Conservation (phyloP, 2,888 invertebrate species). For the Nomada fabriciana region DNA sequence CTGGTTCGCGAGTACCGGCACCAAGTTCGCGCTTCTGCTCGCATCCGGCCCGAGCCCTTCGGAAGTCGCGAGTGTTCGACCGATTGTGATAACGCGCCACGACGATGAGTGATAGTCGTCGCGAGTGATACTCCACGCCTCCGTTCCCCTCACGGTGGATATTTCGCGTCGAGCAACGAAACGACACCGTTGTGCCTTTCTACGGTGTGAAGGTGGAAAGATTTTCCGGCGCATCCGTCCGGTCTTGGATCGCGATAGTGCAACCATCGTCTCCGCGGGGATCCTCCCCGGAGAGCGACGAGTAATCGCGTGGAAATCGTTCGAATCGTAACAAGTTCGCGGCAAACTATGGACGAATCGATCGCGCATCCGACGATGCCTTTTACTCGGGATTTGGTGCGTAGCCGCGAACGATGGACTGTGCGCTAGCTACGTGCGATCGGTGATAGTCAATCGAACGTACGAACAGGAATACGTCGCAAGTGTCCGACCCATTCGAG, state of each 20-base stretch:
- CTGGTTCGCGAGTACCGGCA: not conserved
- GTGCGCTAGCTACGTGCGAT: slow-evolving; percentile 62
- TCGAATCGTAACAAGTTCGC: not conserved
- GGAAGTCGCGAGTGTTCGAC: slow-evolving; percentile 36
- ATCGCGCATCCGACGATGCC: slow-evolving; percentile 54
- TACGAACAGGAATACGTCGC: no score
- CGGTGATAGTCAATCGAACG: slow-evolving; percentile 50
- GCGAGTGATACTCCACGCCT: slow-evolving; percentile 24
- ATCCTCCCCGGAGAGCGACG: slow-evolving; percentile 35
- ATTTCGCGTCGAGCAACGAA: not conserved
- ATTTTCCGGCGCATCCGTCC: not conserved
- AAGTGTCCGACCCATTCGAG: no score
- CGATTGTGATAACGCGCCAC: not conserved
- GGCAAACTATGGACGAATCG: slow-evolving; percentile 58
- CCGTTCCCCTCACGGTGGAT: slow-evolving; percentile 25
- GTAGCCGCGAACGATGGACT: slow-evolving; percentile 69
- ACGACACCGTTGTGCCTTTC: slow-evolving; percentile 13
- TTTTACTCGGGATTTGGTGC: slow-evolving; percentile 57
- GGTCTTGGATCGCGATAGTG: not conserved
- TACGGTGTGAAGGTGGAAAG: not conserved
- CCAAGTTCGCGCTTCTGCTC: slow-evolving; percentile 18
- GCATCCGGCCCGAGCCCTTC: slow-evolving; percentile 46
- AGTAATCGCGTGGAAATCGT: not conserved
- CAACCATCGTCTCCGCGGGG: slow-evolving; percentile 27
- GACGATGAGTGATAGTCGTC: slow-evolving; percentile 7